Percentiles rank a stretch among this genome's conserved stretches.
Evolutionary conservation across 2,888 invertebrate genomes (phyloP).

Genomic region (Odontomyia ornata): DNA sequence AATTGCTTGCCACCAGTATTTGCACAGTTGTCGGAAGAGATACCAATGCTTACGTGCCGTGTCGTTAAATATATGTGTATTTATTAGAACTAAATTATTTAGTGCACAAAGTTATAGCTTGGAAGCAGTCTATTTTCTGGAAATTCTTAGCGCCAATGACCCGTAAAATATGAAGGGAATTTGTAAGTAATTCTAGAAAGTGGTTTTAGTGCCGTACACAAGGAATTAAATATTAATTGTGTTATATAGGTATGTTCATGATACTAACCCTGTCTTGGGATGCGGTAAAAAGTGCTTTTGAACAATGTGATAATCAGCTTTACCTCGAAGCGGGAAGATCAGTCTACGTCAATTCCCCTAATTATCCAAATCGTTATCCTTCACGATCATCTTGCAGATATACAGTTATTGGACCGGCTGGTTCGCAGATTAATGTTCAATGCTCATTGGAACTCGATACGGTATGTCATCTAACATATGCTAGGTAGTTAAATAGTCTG

Average conservation of each 20-base stretch:
- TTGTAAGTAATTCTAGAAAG: neutral
- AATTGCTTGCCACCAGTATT: conserved; percentile 19
- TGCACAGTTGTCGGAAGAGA: conserved; percentile 16
- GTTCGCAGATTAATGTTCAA: conserved; percentile 57
- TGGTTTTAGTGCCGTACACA: too few relatives aligned
- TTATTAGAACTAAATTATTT: neutral
- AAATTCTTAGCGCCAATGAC: neutral
- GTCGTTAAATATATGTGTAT: neutral
- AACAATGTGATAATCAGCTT: conserved; percentile 59
- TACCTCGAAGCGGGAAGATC: conserved; percentile 56
- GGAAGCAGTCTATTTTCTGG: neutral
- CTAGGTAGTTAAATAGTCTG: too few relatives aligned
- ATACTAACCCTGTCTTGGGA: neutral
- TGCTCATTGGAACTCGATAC: conserved; percentile 58
- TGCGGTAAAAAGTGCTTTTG: conserved; percentile 48
- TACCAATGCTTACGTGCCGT: neutral
- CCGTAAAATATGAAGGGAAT: neutral
- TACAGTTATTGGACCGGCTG: conserved; percentile 57
- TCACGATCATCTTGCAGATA: conserved; percentile 61
- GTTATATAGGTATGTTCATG: neutral
- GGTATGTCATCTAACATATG: too few relatives aligned
- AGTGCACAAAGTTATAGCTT: conserved; percentile 5
- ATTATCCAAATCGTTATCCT: conserved; percentile 59
- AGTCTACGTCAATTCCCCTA: conserved; percentile 59
- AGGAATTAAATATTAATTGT: too few relatives aligned